These are phyloP conservation scores for Xylota sylvarum DNA, from an alignment of 2,888 invertebrate species.

Conservation along the genomic window DNA sequence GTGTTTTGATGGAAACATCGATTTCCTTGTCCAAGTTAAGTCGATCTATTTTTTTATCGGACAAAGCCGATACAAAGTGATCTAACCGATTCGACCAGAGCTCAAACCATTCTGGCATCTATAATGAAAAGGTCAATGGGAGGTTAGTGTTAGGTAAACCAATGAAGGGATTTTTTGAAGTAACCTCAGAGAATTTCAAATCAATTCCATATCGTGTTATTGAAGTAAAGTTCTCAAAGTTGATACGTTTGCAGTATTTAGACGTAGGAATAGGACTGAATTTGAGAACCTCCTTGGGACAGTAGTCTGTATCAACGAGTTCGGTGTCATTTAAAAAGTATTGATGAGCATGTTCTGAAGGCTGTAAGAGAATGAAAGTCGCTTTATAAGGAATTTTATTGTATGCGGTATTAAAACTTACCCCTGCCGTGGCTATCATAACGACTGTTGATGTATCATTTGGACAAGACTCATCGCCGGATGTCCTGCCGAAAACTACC, in stretches of 20 bases:
- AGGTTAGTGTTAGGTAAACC: neutral
- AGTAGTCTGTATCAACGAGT: slow-evolving; percentile 82
- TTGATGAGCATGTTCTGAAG: slow-evolving; percentile 83
- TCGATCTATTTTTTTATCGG: slow-evolving; percentile 82
- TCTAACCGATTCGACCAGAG: slow-evolving; percentile 83
- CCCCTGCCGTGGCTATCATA: slow-evolving; percentile 82
- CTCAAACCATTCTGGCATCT: slow-evolving; percentile 84
- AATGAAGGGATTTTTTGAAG: slow-evolving; percentile 2
- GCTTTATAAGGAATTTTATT: neutral
- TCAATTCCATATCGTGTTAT: slow-evolving; percentile 83
- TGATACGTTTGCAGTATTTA: slow-evolving; percentile 83
- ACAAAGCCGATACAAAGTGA: slow-evolving; percentile 83
- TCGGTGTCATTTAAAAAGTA: slow-evolving; percentile 82
- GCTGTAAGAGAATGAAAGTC: slow-evolving; percentile 78
- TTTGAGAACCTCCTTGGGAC: slow-evolving; percentile 84
- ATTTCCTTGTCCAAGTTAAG: slow-evolving; percentile 82
- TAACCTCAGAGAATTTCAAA: slow-evolving; percentile 83
- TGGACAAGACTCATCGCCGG: slow-evolving; percentile 81
- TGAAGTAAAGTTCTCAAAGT: slow-evolving; percentile 84
- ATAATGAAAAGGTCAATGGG: slow-evolving; percentile 10
- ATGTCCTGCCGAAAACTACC: slow-evolving; percentile 82
- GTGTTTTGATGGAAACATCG: slow-evolving; percentile 82
- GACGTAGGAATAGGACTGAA: slow-evolving; percentile 84
- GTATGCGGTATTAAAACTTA: slow-evolving; percentile 78
- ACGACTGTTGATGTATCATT: slow-evolving; percentile 81